Evolutionary conservation across 2,113 vertebrate genomes (phyloP), one percentile per base, ranked within the genome.

Genomic region (Forbesichthys agassizii): DNA sequence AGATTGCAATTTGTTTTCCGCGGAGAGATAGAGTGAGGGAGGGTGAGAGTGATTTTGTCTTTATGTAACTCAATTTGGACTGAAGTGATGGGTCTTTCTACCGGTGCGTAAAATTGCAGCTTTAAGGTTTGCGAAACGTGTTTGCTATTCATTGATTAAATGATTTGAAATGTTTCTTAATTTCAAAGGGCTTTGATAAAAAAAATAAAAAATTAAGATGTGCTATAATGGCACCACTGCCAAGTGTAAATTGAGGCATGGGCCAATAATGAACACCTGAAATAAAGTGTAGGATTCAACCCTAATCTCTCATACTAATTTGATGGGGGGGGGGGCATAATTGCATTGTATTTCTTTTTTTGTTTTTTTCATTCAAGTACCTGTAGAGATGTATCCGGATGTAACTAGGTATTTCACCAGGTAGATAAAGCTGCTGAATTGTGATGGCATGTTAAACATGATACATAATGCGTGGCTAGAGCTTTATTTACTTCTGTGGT

Each of bases 381-480:
- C 75, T 64, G 72, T 49, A 76, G 61, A 73, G 49, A 14, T 14
- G 69, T 56, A 78, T 89, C 67, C 71, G 74, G 82, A 20, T 20
- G 20, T 20, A 20, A 1, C 20, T 20, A 1, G 87, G 75, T 87
- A 71, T 75, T 77, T 78, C 85, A 87, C 85, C 87, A 84, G 82
- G 84, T 89, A 87, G 86, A 80, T 78, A 33, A 75, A 79, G 84
- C 82, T 89, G 85, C 86, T 87, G 64, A 79, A 84, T 72, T 73
- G 69, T 81, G 70, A 84, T 64, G 33, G 80, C 68, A 73, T 73
- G 71, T 65, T 59, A 58, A 20, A 66, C 54, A 52, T 51, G 64
- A 73, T 71, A 47, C 49, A 16, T 33, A 57, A 48, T 64, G 49
- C 67, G n/a, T n/a, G 56, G 73, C n/a, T 74, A 73, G 58, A 83